These are phyloP conservation scores for Panagrolaimus sp. DNA, from an alignment of 1,140 invertebrate genomes.

Conservation along the genomic window DNA sequence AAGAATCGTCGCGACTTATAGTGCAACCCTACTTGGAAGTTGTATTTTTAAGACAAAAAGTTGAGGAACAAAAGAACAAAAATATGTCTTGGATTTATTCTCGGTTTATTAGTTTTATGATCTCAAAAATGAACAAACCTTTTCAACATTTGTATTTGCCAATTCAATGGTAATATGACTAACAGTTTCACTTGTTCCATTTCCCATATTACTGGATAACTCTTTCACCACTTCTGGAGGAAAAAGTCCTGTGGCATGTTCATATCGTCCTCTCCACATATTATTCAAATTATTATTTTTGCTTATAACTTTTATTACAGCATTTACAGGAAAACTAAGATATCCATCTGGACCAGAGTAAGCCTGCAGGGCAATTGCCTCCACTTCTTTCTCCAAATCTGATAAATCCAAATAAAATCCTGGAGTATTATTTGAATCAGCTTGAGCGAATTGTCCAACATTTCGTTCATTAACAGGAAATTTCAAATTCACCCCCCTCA, in stretches of 20 bases:
- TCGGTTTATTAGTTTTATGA: too few relatives aligned
- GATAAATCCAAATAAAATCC: slow-evolving; percentile 57
- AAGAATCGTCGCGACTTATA: too few relatives aligned
- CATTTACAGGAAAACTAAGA: slow-evolving; percentile 49
- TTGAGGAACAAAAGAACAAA: too few relatives aligned
- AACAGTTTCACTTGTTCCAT: slow-evolving; percentile 18
- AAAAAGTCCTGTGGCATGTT: slow-evolving; percentile 50
- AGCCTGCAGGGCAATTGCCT: slow-evolving; percentile 43
- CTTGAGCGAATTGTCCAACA: slow-evolving; percentile 37
- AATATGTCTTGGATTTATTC: too few relatives aligned
- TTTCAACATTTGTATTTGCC: slow-evolving; percentile 45
- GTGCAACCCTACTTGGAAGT: too few relatives aligned
- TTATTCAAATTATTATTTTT: slow-evolving; percentile 44
- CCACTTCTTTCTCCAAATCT: slow-evolving; percentile 52
- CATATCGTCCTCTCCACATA: slow-evolving; percentile 52
- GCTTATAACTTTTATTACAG: slow-evolving; percentile 42
- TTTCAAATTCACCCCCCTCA: slow-evolving; percentile 52
- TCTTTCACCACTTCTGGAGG: slow-evolving; percentile 53
- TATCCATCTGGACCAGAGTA: slow-evolving; percentile 44
- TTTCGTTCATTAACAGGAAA: slow-evolving; percentile 54
- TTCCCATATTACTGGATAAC: slow-evolving; percentile 17
- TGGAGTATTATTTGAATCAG: slow-evolving; percentile 18
- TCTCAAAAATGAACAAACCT: slow-evolving; percentile 18
- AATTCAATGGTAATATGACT: slow-evolving; percentile 56
- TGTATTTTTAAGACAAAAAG: too few relatives aligned